Evolutionary conservation across 2,113 vertebrate species (phyloP), one percentile per base, ranked within the genome.

Genomic region (Pionites leucogaster): DNA sequence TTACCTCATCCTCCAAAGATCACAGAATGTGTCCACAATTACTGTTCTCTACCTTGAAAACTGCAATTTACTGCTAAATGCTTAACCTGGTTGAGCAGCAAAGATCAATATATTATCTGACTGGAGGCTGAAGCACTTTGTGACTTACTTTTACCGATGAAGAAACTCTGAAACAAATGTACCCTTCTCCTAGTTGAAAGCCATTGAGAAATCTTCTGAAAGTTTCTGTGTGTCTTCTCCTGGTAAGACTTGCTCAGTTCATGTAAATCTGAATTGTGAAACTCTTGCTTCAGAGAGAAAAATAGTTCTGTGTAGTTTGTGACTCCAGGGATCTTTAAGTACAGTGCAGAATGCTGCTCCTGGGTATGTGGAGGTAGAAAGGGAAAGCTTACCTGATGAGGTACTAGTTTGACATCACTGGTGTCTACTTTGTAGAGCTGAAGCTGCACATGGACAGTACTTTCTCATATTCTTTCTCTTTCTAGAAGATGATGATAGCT

Each of bases 51-150:
- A 50, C 46, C 64, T 81, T 94, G 74, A 92, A 84, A 90, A 63
- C 37, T 88, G 28, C 33, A 88, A 87, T 96, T 96, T 96, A 53
- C 35, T 88, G 62, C 67, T 96, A 96, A 90, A 93, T 84, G 92
- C 50, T 92, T 77, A 65, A 67, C 82, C 85, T 88, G 74, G 11
- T 60, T 93, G 96, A 94, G 88, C 15, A 20, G 59, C 64, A 91
- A 75, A 86, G 65, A 97, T 96, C 93, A 93, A 93, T 95, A 91
- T 14, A 55, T 76, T 92, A 86, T 88, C 74, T 83, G 89, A 53
- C 80, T 90, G 72, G 89, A 90, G 76, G n/a, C 80, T 93, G 90
- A 95, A 96, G 72, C n/a, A 77, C 78, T 27, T 72, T 92, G 47
- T 88, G 85, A 91, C 77, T 86, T 55, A 78, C 78, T 41, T 85